Evolutionary conservation across 2,888 invertebrate genomes (phyloP).

Genomic region (Drosophila prolongata): DNA sequence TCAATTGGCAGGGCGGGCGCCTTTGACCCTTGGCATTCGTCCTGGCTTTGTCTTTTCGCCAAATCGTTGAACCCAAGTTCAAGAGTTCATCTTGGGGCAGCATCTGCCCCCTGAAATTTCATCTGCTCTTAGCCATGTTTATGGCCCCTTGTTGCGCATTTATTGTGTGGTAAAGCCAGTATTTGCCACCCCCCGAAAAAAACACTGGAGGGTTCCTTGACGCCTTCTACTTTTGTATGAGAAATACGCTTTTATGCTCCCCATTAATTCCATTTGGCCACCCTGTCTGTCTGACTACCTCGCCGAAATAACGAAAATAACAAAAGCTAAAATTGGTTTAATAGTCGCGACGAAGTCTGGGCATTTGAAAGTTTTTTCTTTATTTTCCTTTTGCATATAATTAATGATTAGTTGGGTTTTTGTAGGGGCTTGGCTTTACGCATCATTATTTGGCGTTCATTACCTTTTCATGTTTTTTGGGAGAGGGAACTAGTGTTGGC

Average conservation of each 20-base stretch:
- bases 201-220: conserved; percentile 72
- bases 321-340: conserved; percentile 52
- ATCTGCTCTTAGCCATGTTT: conserved; percentile 48
- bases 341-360: conserved; percentile 57
- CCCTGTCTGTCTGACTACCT: background rate
- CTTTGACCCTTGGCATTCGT: conserved; percentile 30
- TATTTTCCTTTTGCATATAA: conserved; percentile 45
- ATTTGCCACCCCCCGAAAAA: conserved; percentile 23
- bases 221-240: conserved; percentile 53
- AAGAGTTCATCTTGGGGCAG: conserved; percentile 68
- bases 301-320: conserved; percentile 7
- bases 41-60: conserved; percentile 36
- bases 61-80: conserved; percentile 76
- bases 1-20: conserved; percentile 17
- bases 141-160: conserved; percentile 72
- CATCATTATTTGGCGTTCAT: conserved; percentile 56
- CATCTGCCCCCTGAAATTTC: conserved; percentile 59
- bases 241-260: conserved; percentile 60
- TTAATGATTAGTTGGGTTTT: conserved; percentile 62
- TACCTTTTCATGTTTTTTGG: conserved; percentile 15
- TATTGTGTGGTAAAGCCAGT: conserved; percentile 63
- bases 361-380: conserved; percentile 39
- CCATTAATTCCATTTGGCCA: conserved; percentile 68
- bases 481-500: conserved; percentile 4
- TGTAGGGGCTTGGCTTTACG: conserved; percentile 32